Evolutionary conservation across 2,797 vertebrate genomes (phyloP).

Genomic region (Cyclopterus lumpus): DNA sequence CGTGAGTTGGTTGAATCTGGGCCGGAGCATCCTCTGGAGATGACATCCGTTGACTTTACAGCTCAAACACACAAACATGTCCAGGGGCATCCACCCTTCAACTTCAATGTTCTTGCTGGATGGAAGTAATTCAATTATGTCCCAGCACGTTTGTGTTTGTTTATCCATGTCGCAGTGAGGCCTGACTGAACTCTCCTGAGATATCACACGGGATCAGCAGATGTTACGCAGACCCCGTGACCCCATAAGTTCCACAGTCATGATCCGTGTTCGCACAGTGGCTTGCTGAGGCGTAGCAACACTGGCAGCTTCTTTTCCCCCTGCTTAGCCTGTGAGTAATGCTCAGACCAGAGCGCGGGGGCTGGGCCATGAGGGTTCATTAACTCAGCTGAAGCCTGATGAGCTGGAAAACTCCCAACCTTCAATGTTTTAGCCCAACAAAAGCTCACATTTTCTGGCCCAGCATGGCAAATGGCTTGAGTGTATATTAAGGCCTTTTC

Average conservation of each 20-base stretch:
- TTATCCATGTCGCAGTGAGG: slow-evolving; percentile 67
- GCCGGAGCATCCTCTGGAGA: slow-evolving; percentile 33
- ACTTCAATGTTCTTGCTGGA: slow-evolving; percentile 53
- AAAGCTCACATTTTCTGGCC: slow-evolving; percentile 48
- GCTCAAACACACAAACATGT: slow-evolving; percentile 60
- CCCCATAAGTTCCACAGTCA: slow-evolving; percentile 64
- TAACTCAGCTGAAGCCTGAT: slow-evolving; percentile 74
- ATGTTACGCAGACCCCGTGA: slow-evolving; percentile 70
- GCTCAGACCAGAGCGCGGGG: slow-evolving; percentile 56
- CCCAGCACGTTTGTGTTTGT: slow-evolving; percentile 73
- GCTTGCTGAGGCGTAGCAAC: slow-evolving; percentile 64
- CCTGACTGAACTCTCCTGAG: slow-evolving; percentile 67
- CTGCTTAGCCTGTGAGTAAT: slow-evolving; percentile 68
- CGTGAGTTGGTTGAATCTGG: slow-evolving; percentile 24
- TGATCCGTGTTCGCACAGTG: slow-evolving; percentile 56
- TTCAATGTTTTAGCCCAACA: slow-evolving; percentile 52
- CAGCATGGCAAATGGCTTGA: slow-evolving; percentile 25
- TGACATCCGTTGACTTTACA: slow-evolving; percentile 56
- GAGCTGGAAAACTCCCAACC: slow-evolving; percentile 75
- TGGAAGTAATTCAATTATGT: slow-evolving; percentile 76
- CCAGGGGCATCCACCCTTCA: slow-evolving; percentile 51
- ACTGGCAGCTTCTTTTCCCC: slow-evolving; percentile 65
- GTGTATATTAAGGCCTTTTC: background rate
- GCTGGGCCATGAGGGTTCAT: slow-evolving; percentile 72
- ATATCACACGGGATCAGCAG: slow-evolving; percentile 73